These are phyloP conservation scores for Colletes latitarsis DNA, from an alignment of 1,140 invertebrate species.

Conservation along the genomic window DNA sequence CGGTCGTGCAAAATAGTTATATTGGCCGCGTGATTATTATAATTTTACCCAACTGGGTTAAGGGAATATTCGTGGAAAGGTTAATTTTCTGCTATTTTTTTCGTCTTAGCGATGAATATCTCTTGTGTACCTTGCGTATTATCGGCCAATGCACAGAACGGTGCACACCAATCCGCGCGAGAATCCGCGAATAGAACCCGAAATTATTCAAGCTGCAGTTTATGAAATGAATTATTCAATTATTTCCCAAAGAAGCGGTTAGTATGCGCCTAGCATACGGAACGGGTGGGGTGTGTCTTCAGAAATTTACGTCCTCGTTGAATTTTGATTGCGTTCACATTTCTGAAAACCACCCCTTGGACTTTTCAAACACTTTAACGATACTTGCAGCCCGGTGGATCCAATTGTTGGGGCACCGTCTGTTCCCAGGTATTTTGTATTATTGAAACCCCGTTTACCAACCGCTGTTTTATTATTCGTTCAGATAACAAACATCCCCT, in stretches of 20 bases:
- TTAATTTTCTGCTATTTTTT: conserved; percentile 11
- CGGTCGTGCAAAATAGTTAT: conserved; percentile 9
- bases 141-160: background rate
- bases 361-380: background rate
- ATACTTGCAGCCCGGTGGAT: background rate
- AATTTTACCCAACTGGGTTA: conserved; percentile 35
- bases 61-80: conserved; percentile 22
- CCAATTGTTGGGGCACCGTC: conserved; percentile 4
- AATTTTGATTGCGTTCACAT: conserved; percentile 37
- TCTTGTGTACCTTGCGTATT: background rate
- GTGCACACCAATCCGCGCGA: too few species aligned
- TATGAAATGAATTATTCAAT: conserved; percentile 51
- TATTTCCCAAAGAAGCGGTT: conserved; percentile 25
- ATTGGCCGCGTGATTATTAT: conserved; percentile 24
- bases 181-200: conserved; percentile 1
- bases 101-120: background rate
- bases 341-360: background rate
- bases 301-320: conserved; percentile 35
- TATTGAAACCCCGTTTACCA: conserved; percentile 15
- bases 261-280: background rate
- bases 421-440: background rate
- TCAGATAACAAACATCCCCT: background rate
- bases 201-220: conserved; percentile 44
- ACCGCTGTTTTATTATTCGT: conserved; percentile 9
- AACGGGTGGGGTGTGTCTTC: conserved; percentile 26